phyloP scores from a whole-genome alignment of 1,140 invertebrate species.

The Zaprionus gabonicus region DNA sequence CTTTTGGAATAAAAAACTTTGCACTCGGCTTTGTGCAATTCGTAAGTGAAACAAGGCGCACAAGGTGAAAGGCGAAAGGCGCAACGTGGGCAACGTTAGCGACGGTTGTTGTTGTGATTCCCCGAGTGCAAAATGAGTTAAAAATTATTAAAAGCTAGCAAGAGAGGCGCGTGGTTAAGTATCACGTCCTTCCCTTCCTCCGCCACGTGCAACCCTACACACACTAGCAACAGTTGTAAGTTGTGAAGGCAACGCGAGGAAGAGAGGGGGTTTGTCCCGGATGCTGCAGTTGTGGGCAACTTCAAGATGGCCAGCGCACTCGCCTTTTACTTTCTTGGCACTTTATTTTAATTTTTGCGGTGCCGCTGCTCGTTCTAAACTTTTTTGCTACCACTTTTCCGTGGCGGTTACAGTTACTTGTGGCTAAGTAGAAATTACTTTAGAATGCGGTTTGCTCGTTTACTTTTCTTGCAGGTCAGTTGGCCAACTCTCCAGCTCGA shows the following conservation, averaged over 20 bases:
- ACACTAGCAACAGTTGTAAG: conserved; percentile 44
- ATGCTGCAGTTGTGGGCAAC: conserved; percentile 41
- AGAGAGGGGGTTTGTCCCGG: conserved; percentile 13
- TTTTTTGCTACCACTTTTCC: conserved; percentile 53
- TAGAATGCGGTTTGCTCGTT: conserved; percentile 51
- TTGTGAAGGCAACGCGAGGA: conserved; percentile 7
- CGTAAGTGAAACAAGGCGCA: conserved; percentile 45
- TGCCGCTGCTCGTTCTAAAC: conserved; percentile 46
- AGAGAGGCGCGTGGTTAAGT: background rate
- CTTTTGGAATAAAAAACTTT: conserved; percentile 70
- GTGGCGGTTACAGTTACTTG: conserved; percentile 58
- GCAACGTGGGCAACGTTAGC: conserved; percentile 16
- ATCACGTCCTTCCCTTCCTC: background rate
- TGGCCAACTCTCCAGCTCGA: conserved; percentile 7
- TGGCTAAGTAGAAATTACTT: conserved; percentile 75
- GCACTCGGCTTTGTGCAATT: conserved; percentile 59
- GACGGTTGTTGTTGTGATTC: conserved; percentile 57
- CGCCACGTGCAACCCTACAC: conserved; percentile 4
- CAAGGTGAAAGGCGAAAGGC: conserved; percentile 56
- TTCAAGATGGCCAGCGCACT: conserved; percentile 63
- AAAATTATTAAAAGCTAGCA: conserved; percentile 71
- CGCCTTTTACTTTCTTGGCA: conserved; percentile 79
- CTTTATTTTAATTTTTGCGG: conserved; percentile 78
- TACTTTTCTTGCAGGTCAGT: conserved; percentile 51
- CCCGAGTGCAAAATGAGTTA: conserved; percentile 76